Conservation (phyloP, 2,797 vertebrate genomes). For the Lemur catta region DNA sequence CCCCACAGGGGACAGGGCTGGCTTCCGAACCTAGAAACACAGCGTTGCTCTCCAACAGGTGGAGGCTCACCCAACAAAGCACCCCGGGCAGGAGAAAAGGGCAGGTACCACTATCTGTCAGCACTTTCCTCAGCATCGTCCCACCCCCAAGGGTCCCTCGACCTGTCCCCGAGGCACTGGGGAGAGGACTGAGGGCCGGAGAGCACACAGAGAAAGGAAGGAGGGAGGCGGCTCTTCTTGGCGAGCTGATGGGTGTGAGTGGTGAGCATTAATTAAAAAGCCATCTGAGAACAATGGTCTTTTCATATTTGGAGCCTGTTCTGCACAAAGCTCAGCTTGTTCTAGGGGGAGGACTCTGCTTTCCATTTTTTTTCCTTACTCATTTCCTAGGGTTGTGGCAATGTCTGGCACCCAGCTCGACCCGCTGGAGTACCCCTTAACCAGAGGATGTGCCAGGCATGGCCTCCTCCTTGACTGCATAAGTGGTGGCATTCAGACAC, state of each 20-base stretch:
- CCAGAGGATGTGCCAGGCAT: slow-evolving; percentile 37
- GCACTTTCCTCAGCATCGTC: background rate
- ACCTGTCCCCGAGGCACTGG: slow-evolving; percentile 15
- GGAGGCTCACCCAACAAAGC: slow-evolving; percentile 44
- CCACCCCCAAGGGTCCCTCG: background rate
- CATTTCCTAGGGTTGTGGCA: slow-evolving; percentile 78
- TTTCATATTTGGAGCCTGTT: slow-evolving; percentile 75
- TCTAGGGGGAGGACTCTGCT: slow-evolving; percentile 73
- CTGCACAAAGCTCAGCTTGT: slow-evolving; percentile 77
- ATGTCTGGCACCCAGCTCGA: slow-evolving; percentile 70
- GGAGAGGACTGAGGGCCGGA: background rate
- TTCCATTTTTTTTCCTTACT: slow-evolving; percentile 59
- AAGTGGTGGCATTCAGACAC: slow-evolving; percentile 39
- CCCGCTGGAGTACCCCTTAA: slow-evolving; percentile 60
- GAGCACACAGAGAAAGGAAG: slow-evolving; percentile 48
- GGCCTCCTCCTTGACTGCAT: background rate
- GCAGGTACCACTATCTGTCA: background rate
- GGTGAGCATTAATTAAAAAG: slow-evolving; percentile 79
- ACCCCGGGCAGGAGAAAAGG: background rate
- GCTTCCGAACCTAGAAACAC: slow-evolving; percentile 74
- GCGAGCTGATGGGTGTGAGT: slow-evolving; percentile 75
- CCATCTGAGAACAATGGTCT: slow-evolving; percentile 80
- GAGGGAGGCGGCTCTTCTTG: slow-evolving; percentile 72
- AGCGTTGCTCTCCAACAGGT: slow-evolving; percentile 80
- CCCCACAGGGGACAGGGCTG: slow-evolving; percentile 71